phyloP scores from a whole-genome alignment of 1,140 invertebrate genomes.

The Hestina assimilis region DNA sequence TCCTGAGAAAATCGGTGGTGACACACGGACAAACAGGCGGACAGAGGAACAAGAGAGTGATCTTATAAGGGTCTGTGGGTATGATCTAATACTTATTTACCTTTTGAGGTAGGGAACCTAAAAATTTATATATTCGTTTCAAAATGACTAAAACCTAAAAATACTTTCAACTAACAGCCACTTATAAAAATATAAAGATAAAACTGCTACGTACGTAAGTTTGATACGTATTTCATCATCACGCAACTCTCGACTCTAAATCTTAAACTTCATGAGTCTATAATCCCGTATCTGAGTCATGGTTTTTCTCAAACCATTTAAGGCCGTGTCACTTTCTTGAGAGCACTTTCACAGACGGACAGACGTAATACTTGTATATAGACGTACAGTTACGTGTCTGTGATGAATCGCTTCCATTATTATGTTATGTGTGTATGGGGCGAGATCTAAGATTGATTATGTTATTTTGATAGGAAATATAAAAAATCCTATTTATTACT shows the following conservation, averaged over 20 bases:
- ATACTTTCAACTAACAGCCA: not conserved
- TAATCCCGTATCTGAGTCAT: not conserved
- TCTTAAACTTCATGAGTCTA: not conserved
- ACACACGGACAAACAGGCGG: too few species aligned
- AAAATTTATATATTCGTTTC: too few species aligned
- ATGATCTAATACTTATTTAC: too few species aligned
- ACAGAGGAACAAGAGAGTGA: too few species aligned
- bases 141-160: not conserved
- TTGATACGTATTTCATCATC: not conserved
- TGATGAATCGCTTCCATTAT: not conserved
- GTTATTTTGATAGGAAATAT: too few species aligned
- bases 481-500: too few species aligned
- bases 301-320: slow-evolving; percentile 33
- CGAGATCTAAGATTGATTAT: too few species aligned
- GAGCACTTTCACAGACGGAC: slow-evolving; percentile 37
- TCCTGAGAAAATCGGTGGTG: too few species aligned
- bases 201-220: too few species aligned
- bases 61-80: too few species aligned
- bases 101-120: too few species aligned
- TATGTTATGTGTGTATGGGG: not conserved
- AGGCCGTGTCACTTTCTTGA: slow-evolving; percentile 40
- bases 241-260: not conserved
- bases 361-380: slow-evolving; percentile 4
- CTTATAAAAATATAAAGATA: too few species aligned
- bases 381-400: slow-evolving; percentile 3